Percentiles rank a stretch among this genome's conserved stretches.
Conservation (phyloP, 2,888 invertebrate species). For the Calliopum simillimum region DNA sequence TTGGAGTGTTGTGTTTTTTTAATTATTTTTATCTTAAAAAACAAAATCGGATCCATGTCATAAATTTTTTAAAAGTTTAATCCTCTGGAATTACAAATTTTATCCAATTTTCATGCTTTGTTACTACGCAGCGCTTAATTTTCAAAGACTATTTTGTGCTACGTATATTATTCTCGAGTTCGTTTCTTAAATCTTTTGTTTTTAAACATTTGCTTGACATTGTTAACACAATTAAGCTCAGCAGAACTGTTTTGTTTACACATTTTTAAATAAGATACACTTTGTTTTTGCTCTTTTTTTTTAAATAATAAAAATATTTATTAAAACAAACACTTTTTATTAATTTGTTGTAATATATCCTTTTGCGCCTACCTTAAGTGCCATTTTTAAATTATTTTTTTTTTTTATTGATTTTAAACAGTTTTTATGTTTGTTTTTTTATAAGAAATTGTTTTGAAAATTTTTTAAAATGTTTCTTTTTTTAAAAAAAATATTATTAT, state of each 20-base stretch:
- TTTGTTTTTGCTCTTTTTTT: background rate
- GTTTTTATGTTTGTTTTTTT: slow-evolving; percentile 27
- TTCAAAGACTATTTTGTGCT: too few species aligned
- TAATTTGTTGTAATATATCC: slow-evolving; percentile 12
- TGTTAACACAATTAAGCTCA: background rate
- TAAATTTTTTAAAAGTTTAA: too few species aligned
- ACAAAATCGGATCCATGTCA: too few species aligned
- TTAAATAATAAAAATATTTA: background rate
- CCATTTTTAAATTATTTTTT: slow-evolving; percentile 54
- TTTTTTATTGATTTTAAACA: slow-evolving; percentile 11
- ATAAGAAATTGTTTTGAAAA: slow-evolving; percentile 10
- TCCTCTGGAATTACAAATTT: too few species aligned
- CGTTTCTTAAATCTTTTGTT: slow-evolving; percentile 21
- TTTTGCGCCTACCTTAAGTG: slow-evolving; percentile 60
- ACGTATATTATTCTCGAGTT: too few species aligned
- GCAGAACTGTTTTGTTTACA: too few species aligned
- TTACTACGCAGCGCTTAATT: too few species aligned
- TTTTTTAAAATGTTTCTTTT: slow-evolving; percentile 1
- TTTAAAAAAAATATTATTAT: slow-evolving; percentile 24
- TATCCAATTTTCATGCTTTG: too few species aligned
- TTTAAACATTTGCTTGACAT: background rate
- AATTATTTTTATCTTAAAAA: too few species aligned
- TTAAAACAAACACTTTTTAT: slow-evolving; percentile 8
- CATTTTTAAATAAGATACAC: too few species aligned
- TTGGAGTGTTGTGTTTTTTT: too few species aligned